A percentile compares a stretch with the other conserved stretches of the same genome.
Evolutionary conservation across 1,140 invertebrate genomes (phyloP).

Genomic region (Drosophila fuyamai): DNA sequence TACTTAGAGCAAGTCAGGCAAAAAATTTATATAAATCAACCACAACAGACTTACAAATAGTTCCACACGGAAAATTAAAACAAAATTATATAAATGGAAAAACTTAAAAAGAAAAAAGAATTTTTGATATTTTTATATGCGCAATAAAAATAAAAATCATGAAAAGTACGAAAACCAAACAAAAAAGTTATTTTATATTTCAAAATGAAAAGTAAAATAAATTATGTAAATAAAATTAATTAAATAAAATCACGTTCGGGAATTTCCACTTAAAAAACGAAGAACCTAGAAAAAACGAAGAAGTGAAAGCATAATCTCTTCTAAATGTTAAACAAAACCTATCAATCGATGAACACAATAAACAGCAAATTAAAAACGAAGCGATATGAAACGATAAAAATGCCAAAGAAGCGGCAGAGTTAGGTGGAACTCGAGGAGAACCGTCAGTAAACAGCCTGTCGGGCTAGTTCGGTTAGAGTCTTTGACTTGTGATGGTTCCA

Average conservation of each 20-base stretch:
- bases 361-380: constrained; percentile 42
- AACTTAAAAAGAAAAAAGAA: constrained; percentile 36
- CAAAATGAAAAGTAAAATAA: constrained; percentile 34
- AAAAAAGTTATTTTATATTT: constrained; percentile 68
- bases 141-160: constrained; percentile 49
- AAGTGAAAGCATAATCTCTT: constrained; percentile 65
- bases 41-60: constrained; percentile 56
- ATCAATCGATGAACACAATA: constrained; percentile 50
- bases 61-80: constrained; percentile 51
- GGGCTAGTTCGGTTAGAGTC: constrained; percentile 10
- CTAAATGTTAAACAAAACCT: constrained; percentile 54
- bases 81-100: constrained; percentile 44
- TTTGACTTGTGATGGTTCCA: constrained; percentile 9
- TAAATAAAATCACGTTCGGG: constrained; percentile 59
- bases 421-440: constrained; percentile 16
- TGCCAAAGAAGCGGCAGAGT: constrained; percentile 39
- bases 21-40: constrained; percentile 42
- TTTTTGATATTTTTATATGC: constrained; percentile 66
- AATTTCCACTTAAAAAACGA: constrained; percentile 68
- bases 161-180: constrained; percentile 14
- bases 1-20: constrained; percentile 50
- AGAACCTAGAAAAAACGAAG: no score
- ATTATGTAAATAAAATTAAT: constrained; percentile 72
- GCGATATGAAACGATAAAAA: constrained; percentile 43
- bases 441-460: constrained; percentile 11